Evolutionary conservation across 2,113 vertebrate species (phyloP), one percentile per base, ranked within the genome.

Genomic region (Prinia subflava): DNA sequence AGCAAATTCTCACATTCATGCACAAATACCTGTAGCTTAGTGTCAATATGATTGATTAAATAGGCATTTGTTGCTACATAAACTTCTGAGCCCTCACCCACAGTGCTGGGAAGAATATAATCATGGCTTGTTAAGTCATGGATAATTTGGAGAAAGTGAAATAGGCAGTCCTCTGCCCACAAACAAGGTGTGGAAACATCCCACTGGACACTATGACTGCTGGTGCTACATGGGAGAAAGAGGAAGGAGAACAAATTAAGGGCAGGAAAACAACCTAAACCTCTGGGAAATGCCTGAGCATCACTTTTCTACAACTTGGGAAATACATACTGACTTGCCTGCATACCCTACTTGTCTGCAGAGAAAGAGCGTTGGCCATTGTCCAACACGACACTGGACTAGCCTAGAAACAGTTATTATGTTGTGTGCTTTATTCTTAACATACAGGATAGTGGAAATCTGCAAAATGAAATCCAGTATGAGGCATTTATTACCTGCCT

Each of bases 401-500:
- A 68, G 24, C 19, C 23, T 21, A 49, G 9, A 71, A 88, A 37
- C 28, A 80, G 3, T 11, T 77, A 39, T 6, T 68, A 31, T 1
- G 0, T 2, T 81, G 20, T 46, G 10, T 30, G 30, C 15, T 64
- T 80, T 52, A 60, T 28, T 49, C 31, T 69, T 35, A 81, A 42
- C 11, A 53, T 5, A 74, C 4, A 50, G 16, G 56, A 63, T 0
- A 0, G 27, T 22, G 30, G 7, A 23, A 23, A 77, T 27, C 12
- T 64, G 23, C 47, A 87, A 68, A 87, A 65, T 17, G 39, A 50
- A 71, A 56, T 24, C 21, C 33, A 47, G 31, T 13, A 94, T 33
- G 52, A 96, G 92, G 62, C 42, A 67, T 86, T 95, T 79, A 95
- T 97, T 98, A 99, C 99, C 99, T 99, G 97, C 99, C 99, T 97